Evolutionary conservation across 2,797 vertebrate species (phyloP).

Genomic region (Otus scops): DNA sequence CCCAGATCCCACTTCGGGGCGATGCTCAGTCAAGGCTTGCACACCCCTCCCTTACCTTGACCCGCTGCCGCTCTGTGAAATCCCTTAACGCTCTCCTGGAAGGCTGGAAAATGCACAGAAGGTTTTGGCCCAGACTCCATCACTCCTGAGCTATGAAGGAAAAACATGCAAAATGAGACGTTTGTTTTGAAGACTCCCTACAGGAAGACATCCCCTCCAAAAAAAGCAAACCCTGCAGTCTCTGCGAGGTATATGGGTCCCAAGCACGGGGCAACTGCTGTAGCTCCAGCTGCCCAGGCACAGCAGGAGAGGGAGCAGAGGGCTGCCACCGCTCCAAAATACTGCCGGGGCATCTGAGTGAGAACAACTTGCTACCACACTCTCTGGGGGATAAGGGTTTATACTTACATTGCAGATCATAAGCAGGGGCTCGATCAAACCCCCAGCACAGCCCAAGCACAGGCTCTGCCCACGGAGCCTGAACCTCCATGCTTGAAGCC

Average conservation of each 20-base stretch:
- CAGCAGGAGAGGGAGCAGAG: not conserved
- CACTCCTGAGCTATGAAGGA: accelerated
- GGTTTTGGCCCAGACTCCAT: not conserved
- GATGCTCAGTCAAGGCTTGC: not conserved
- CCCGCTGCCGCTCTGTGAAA: not conserved
- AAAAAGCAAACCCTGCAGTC: not conserved
- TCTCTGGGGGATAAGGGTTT: not conserved
- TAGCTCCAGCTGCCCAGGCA: not conserved
- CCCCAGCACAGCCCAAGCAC: accelerated
- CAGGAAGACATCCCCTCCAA: not conserved
- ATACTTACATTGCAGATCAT: not conserved
- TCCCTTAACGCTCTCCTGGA: not conserved
- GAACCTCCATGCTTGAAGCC: accelerated
- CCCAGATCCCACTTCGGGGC: not conserved
- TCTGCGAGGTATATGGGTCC: accelerated
- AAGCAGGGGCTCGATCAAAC: not conserved
- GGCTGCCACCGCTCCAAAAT: not conserved
- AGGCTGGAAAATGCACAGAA: not conserved
- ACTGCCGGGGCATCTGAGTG: accelerated
- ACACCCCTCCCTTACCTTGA: not conserved
- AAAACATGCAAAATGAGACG: not conserved
- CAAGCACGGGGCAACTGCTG: accelerated
- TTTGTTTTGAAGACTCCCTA: not conserved
- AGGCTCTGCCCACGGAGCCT: not conserved
- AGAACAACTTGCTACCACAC: accelerated